These are phyloP conservation scores for Meandrusa payeni DNA, from an alignment of 2,888 invertebrate genomes.

Conservation along the genomic window DNA sequence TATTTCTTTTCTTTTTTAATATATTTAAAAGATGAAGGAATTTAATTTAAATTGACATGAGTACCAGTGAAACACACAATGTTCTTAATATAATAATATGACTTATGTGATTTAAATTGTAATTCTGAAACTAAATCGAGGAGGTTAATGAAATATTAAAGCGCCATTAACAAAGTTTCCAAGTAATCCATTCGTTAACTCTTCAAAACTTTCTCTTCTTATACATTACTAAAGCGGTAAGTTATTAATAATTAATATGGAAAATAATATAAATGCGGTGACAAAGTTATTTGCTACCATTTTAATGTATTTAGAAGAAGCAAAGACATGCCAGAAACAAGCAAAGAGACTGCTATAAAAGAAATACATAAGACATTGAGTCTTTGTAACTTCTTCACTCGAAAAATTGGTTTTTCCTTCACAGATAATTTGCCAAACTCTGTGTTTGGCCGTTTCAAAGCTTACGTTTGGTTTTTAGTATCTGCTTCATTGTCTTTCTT, in stretches of 20 bases:
- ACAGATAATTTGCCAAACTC: constrained; percentile 40
- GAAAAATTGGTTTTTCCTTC: constrained; percentile 49
- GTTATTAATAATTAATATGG: constrained; percentile 7
- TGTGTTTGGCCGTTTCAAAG: constrained; percentile 33
- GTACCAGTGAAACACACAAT: too few relatives aligned
- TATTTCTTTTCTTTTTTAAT: too few relatives aligned
- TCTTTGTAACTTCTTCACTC: constrained; percentile 49
- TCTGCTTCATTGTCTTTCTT: constrained; percentile 40
- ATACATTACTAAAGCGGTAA: constrained; percentile 1
- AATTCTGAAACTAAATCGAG: not conserved
- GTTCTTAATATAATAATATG: too few relatives aligned
- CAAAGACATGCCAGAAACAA: constrained; percentile 9
- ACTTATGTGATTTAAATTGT: too few relatives aligned
- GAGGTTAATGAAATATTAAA: constrained; percentile 6
- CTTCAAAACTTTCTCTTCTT: constrained; percentile 4
- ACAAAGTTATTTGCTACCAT: not conserved
- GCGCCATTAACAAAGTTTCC: constrained; percentile 7
- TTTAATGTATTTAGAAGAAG: not conserved
- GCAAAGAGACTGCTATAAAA: constrained; percentile 30
- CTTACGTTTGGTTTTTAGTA: constrained; percentile 33
- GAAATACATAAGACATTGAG: constrained; percentile 49
- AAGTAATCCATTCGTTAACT: constrained; percentile 14
- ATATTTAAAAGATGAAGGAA: too few relatives aligned
- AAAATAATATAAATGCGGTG: constrained; percentile 4
- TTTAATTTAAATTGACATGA: too few relatives aligned